A percentile compares a stretch with the other conserved stretches of the same genome.
These are phyloP conservation scores for Lepidurus apus DNA, from an alignment of 1,140 invertebrate species.

Conservation along the genomic window DNA sequence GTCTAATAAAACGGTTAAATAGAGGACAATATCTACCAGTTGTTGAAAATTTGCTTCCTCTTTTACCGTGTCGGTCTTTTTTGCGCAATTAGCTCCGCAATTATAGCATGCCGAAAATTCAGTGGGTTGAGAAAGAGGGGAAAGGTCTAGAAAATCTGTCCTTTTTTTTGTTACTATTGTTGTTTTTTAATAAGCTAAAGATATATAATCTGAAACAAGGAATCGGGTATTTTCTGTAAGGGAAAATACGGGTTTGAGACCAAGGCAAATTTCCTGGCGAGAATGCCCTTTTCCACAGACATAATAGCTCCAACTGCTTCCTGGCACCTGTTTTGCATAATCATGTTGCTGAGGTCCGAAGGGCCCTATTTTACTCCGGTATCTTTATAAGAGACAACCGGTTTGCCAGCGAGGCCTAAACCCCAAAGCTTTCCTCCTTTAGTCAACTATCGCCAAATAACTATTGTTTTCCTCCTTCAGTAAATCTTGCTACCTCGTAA, in stretches of 20 bases:
- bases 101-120: neutral
- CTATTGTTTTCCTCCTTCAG: conserved; percentile 5
- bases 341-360: neutral
- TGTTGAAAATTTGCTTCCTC: neutral
- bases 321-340: conserved; percentile 21
- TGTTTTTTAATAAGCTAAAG: neutral
- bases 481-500: conserved; percentile 15
- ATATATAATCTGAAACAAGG: neutral
- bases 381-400: neutral
- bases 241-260: conserved; percentile 7
- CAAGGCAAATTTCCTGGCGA: conserved; percentile 9
- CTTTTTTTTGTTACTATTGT: neutral
- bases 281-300: conserved; percentile 8
- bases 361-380: neutral
- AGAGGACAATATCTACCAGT: neutral
- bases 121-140: neutral
- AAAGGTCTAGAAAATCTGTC: neutral
- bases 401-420: neutral
- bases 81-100: neutral
- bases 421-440: neutral
- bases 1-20: neutral
- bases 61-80: neutral
- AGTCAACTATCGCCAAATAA: conserved; percentile 15
- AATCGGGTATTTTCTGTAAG: neutral
- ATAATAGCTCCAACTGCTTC: conserved; percentile 15